Base-by-base conservation (phyloP, 2,113 vertebrate species). In the Gambusia affinis region DNA sequence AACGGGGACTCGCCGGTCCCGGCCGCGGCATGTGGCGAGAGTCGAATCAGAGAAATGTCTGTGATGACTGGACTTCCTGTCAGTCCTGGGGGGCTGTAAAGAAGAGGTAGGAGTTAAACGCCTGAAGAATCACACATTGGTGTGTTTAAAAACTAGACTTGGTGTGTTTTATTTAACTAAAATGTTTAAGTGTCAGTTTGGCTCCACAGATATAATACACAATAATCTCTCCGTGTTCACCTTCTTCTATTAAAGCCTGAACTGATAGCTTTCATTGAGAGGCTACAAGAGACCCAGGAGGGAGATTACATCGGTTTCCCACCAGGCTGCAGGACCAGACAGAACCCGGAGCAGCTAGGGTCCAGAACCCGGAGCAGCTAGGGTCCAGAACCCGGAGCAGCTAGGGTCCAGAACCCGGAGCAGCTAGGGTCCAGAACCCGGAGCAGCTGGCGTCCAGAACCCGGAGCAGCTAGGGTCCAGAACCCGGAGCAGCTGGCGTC, bases 51-150 rank as follows among this genome's bases (percentile, higher is more conserved):
- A 47, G 98, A 97, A 89, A 99, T 96, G 81, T 99, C 98, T 0
- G 98, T 99, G 94, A 99, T 97, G 88, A 99, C 95, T 0, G 98
- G 97, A 87, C 98, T 98, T 85, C 96, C 95, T 0, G 95, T 94
- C 82, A 98, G 94, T 82, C 96, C 91, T 72, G 96, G 95, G 93
- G 96, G 96, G 85, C 98, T 99, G 94, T 79, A 87, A 28, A 95
- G 70, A 79, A 8, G 30, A 30, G 74, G 31, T 8, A 24, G 28
- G n/a, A 39, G n/a, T 63, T 14, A 47, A 62, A 51, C 5, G 12
- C 8, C 17, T 37, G 12, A 30, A 47, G 60, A 75, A 60, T 62
- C 14, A 28, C 1, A 37, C 19, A 4, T 3, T 63, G 73, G 72
- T 71, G 74, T 79, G 69, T 66, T 82, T 70, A 63, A 4, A 84